Conservation (phyloP, 2,113 vertebrate genomes). For the Silurus glanis region DNA sequence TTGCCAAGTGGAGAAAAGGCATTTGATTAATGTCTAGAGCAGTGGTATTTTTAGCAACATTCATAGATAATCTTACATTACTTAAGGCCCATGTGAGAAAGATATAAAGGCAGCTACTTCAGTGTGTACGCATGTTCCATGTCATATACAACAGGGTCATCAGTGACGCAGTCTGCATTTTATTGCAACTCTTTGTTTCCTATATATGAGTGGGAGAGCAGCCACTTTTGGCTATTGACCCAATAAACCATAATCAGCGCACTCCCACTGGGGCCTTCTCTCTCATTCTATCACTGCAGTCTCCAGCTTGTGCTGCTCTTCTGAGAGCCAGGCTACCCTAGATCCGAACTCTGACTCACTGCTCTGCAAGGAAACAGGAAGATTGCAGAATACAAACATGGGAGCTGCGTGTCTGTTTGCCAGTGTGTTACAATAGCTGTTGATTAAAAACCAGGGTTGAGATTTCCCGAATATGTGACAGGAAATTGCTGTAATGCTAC, state of each 20-base stretch:
- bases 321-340: neutral
- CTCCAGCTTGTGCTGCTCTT: neutral
- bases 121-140: slow-evolving; percentile 27
- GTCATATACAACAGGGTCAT: slow-evolving; percentile 4
- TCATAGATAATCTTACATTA: neutral
- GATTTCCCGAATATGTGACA: neutral
- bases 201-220: neutral
- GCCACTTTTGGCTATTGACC: neutral
- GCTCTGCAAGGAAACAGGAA: slow-evolving; percentile 28
- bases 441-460: neutral
- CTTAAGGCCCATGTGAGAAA: neutral
- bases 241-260: slow-evolving; percentile 15
- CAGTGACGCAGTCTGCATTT: slow-evolving; percentile 16
- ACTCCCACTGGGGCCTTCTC: neutral
- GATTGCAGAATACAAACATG: neutral
- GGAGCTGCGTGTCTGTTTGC: neutral
- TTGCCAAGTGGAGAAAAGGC: neutral
- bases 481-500: neutral
- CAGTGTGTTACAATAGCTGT: neutral
- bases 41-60: slow-evolving; percentile 22
- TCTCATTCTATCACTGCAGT: neutral
- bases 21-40: neutral
- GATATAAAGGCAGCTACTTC: neutral
- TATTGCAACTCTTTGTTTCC: neutral
- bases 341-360: neutral